These are phyloP conservation scores for Rhegmatorhina hoffmannsi DNA, from an alignment of 2,113 vertebrate genomes.

Conservation along the genomic window DNA sequence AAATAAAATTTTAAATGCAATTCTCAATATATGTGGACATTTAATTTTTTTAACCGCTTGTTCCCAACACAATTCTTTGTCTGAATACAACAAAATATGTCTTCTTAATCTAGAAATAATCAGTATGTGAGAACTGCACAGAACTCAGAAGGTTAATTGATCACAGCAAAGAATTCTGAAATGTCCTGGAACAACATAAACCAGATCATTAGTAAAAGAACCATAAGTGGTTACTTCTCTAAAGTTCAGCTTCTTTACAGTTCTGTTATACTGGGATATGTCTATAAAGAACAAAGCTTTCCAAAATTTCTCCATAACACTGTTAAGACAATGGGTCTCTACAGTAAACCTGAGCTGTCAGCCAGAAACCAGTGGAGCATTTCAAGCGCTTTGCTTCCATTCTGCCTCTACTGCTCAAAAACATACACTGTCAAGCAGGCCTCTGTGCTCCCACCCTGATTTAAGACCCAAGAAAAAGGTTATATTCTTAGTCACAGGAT, in stretches of 20 bases:
- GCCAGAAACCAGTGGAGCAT: neutral
- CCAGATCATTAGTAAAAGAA: neutral
- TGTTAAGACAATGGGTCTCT: neutral
- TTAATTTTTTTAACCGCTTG: too few relatives aligned
- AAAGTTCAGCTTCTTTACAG: neutral
- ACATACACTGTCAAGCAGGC: neutral
- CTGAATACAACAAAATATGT: neutral
- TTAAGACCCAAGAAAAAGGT: neutral
- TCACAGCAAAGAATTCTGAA: neutral
- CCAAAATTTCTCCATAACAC: neutral
- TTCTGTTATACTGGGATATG: neutral
- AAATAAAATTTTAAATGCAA: neutral
- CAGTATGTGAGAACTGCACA: neutral
- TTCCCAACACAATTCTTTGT: neutral
- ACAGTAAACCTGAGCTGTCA: neutral
- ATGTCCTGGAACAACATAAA: neutral
- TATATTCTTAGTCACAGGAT: neutral
- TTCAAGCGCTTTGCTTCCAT: conserved; percentile 18
- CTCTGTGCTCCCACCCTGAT: neutral
- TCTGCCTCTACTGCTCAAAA: conserved; percentile 5
- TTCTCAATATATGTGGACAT: neutral
- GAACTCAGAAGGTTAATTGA: neutral
- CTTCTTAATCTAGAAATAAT: neutral
- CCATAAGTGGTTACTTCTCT: neutral
- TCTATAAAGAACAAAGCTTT: neutral